Evolutionary conservation across 2,797 vertebrate species (phyloP).

Genomic region (Sebastiscus tertius): DNA sequence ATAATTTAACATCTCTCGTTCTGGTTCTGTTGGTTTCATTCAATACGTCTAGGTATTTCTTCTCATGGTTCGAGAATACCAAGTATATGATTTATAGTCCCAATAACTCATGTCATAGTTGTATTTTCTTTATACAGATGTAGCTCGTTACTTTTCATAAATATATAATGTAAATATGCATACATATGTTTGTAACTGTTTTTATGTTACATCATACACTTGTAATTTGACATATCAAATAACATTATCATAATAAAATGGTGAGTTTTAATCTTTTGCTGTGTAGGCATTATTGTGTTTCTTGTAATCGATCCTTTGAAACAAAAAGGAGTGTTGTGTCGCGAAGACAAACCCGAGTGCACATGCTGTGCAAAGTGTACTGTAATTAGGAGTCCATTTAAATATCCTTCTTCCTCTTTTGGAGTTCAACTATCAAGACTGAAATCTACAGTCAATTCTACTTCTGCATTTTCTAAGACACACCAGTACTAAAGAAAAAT

Average conservation of each 20-base stretch:
- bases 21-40: constrained; percentile 82
- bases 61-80: constrained; percentile 85
- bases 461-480: background rate
- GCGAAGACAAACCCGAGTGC: background rate
- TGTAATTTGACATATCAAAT: constrained; percentile 94
- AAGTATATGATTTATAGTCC: constrained; percentile 92
- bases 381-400: background rate
- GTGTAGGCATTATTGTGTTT: constrained; percentile 41
- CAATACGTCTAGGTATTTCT: constrained; percentile 82
- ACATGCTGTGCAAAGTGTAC: background rate
- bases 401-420: background rate
- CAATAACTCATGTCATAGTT: constrained; percentile 90
- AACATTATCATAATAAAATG: constrained; percentile 93
- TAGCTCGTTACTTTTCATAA: constrained; percentile 92
- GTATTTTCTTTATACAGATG: constrained; percentile 91
- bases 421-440: background rate
- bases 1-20: constrained; percentile 86
- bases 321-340: fast-evolving
- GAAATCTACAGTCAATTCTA: background rate
- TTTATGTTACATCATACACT: constrained; percentile 93
- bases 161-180: constrained; percentile 97
- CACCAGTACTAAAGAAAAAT: background rate
- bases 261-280: constrained; percentile 88
- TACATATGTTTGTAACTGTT: constrained; percentile 95
- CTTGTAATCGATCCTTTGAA: background rate